Percentiles rank a stretch among this genome's conserved stretches.
These are phyloP conservation scores for Amphibalanus amphitrite DNA, from an alignment of 1,140 invertebrate genomes.

Conservation along the genomic window DNA sequence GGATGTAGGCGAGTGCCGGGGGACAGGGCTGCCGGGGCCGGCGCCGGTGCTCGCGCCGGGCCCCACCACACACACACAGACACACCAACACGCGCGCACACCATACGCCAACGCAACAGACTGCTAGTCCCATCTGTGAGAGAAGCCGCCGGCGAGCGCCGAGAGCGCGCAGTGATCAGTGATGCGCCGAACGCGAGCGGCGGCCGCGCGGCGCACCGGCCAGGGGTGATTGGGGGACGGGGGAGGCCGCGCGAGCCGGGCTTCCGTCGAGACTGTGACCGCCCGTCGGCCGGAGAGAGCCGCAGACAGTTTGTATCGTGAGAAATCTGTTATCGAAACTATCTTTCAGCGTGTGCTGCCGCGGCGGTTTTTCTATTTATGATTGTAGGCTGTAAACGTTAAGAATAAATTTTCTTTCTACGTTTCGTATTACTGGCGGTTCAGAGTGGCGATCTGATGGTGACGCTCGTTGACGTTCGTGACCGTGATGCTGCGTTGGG, in stretches of 20 bases:
- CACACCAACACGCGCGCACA: background rate
- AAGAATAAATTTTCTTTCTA: background rate
- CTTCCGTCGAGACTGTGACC: background rate
- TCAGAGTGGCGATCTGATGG: no score
- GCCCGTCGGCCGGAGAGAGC: no score
- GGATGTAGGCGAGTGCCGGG: background rate
- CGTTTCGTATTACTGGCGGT: background rate
- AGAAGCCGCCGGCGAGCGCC: no score
- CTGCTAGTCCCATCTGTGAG: background rate
- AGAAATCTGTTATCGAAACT: background rate
- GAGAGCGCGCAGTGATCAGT: background rate
- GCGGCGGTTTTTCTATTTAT: background rate
- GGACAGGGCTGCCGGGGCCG: background rate
- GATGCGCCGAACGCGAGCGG: background rate
- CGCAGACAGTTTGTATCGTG: background rate
- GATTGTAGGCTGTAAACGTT: background rate
- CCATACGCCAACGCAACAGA: background rate
- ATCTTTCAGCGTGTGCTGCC: background rate
- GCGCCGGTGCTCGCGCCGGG: background rate
- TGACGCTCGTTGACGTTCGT: no score
- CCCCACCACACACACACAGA: background rate
- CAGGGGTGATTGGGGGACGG: no score
- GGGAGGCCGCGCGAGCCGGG: no score
- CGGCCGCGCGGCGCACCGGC: no score
- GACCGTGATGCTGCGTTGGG: no score